phyloP scores from a whole-genome alignment of 2,888 invertebrate species.

The Stenodema calcarata region DNA sequence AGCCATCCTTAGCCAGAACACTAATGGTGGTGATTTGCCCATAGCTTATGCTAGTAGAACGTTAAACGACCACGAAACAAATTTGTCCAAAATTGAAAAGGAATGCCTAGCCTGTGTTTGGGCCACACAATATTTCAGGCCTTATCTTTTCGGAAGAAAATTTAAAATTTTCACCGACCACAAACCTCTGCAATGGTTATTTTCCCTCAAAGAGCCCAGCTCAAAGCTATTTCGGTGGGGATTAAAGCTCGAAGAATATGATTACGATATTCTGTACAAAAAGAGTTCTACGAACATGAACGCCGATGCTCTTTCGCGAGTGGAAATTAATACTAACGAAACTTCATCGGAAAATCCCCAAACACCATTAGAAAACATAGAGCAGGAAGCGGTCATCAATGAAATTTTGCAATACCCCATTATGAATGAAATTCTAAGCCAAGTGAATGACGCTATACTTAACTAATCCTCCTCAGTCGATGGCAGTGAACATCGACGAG shows the following conservation, averaged over 20 bases:
- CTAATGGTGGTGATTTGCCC: slow-evolving; percentile 55
- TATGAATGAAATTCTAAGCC: too few relatives aligned
- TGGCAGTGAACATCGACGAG: too few relatives aligned
- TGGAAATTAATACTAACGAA: slow-evolving; percentile 1
- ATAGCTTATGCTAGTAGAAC: slow-evolving; percentile 60
- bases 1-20: slow-evolving; percentile 55
- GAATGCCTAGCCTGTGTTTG: neutral
- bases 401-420: neutral
- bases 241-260: neutral
- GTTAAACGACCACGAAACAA: slow-evolving; percentile 42
- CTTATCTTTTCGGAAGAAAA: too few relatives aligned
- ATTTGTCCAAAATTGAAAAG: too few relatives aligned
- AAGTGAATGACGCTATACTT: too few relatives aligned
- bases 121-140: neutral
- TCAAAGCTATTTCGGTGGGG: slow-evolving; percentile 23
- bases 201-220: slow-evolving; percentile 20
- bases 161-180: slow-evolving; percentile 13
- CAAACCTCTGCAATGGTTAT: slow-evolving; percentile 36
- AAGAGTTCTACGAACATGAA: slow-evolving; percentile 58
- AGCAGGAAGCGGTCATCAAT: too few relatives aligned
- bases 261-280: slow-evolving; percentile 59
- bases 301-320: slow-evolving; percentile 58
- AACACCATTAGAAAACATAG: too few relatives aligned
- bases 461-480: neutral
- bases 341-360: neutral